phyloP scores from a whole-genome alignment of 2,113 vertebrate genomes.

The Phyllopteryx taeniolatus region DNA sequence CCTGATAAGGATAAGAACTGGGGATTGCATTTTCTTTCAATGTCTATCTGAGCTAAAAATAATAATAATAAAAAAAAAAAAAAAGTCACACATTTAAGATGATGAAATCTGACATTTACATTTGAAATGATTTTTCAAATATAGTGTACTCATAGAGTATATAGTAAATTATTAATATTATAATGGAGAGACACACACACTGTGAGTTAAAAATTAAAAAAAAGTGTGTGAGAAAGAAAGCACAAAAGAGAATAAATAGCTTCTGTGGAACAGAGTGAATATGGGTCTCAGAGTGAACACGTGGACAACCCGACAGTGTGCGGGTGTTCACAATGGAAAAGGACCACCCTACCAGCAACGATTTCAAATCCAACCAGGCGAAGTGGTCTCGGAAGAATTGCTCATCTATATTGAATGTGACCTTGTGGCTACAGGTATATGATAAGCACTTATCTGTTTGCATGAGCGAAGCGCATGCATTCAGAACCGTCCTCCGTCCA shows the following conservation, averaged over 20 bases:
- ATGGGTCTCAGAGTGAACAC: conserved; percentile 43
- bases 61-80: not conserved
- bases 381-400: conserved; percentile 61
- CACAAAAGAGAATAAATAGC: conserved; percentile 28
- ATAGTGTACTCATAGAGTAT: not conserved
- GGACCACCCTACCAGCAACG: conserved; percentile 58
- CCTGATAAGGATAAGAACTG: not conserved
- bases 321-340: conserved; percentile 51
- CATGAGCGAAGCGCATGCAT: conserved; percentile 54
- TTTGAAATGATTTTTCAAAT: not conserved
- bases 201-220: not conserved
- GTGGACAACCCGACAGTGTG: conserved; percentile 31
- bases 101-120: not conserved
- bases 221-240: conserved; percentile 3
- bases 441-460: conserved; percentile 73
- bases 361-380: conserved; percentile 59
- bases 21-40: not conserved
- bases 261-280: conserved; percentile 39
- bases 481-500: conserved; percentile 46
- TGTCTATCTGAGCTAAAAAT: no score
- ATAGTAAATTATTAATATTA: no score
- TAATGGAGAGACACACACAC: not conserved
- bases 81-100: not conserved
- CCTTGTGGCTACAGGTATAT: conserved; percentile 68
- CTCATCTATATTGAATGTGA: conserved; percentile 61